Evolutionary conservation across 2,113 vertebrate genomes (phyloP), one percentile per base, ranked within the genome.

Genomic region (Hippocampus abdominalis): DNA sequence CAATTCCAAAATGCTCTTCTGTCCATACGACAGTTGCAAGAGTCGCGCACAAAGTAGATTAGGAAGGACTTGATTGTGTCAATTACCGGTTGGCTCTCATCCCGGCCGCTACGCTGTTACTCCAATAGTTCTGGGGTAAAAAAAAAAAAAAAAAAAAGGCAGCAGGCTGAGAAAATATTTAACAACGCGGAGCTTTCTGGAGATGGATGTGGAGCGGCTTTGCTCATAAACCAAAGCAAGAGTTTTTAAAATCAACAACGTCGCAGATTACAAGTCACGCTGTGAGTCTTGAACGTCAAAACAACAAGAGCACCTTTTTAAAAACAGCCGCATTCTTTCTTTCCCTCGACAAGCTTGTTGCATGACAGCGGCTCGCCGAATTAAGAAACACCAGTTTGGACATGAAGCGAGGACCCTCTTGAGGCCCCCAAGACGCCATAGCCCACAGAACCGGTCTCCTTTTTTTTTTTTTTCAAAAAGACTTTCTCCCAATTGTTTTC

Each of bases 121-220:
- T 73, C 42, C 64, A 71, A 29, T 48, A 32, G n/a, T 68, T 67
- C 71, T 79, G 32, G 32, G 32, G 27, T 2, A 2, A 2, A 29
- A 42, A 42, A 85, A 76, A 80, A 84, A 84, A 69, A n/a, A n/a
- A n/a, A n/a, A n/a, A n/a, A n/a, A n/a, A n/a, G 10, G 36, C 10
- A 15, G 13, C 40, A 40, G 11, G 67, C 49, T 59, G 49, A 60
- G 11, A 70, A 66, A 61, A 46, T 53, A 12, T 46, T 51, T 57
- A 67, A 56, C 68, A 32, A 76, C 62, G 20, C 36, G 57, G 57
- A 60, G 29, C 57, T 20, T 32, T 60, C 21, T 63, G 61, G 20
- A 40, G 39, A 63, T 40, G 36, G 20, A 40, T 63, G 61, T 36
- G 16, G 16, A 21, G 15, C 32, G 21, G 10, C 11, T 13, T 40